These are phyloP conservation scores for Echiichthys vipera DNA, from an alignment of 2,797 vertebrate species.

Conservation along the genomic window DNA sequence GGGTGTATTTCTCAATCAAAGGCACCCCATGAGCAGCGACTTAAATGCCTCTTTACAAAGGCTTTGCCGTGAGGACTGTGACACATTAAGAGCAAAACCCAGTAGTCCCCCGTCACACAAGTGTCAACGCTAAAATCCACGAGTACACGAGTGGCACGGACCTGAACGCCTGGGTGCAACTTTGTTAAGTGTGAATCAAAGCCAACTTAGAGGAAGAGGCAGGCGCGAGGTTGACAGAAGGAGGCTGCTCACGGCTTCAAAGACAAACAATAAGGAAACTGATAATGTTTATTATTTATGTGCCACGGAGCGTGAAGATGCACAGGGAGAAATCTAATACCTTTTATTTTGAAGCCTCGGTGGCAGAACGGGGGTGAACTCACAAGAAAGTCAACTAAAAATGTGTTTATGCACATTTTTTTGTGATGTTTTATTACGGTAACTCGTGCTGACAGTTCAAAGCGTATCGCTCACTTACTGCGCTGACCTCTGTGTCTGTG, in stretches of 20 bases:
- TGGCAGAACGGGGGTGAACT: conserved; percentile 44
- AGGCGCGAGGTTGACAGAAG: conserved; percentile 51
- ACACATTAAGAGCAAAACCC: conserved; percentile 18
- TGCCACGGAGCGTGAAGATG: conserved; percentile 15
- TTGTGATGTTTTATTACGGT: conserved; percentile 62
- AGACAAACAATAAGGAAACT: conserved; percentile 58
- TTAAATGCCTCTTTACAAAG: neutral
- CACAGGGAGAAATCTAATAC: conserved; percentile 2
- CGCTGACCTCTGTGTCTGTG: conserved; percentile 34
- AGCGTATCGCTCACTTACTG: conserved; percentile 50
- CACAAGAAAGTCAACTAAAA: conserved; percentile 24
- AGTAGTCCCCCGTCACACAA: conserved; percentile 6
- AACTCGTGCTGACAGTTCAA: conserved; percentile 59
- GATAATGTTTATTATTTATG: conserved; percentile 62
- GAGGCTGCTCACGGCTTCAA: conserved; percentile 63
- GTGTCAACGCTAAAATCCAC: conserved; percentile 29
- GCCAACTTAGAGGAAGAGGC: conserved; percentile 31
- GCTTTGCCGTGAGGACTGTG: conserved; percentile 7
- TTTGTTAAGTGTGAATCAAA: conserved; percentile 70
- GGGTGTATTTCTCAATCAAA: conserved; percentile 9
- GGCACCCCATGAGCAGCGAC: neutral
- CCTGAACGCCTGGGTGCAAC: conserved; percentile 28
- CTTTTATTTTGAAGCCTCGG: conserved; percentile 50
- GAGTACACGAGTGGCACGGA: conserved; percentile 19
- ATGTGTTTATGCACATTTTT: conserved; percentile 23